Evolutionary conservation across 2,113 vertebrate species (phyloP).

Genomic region (Rostratula benghalensis): DNA sequence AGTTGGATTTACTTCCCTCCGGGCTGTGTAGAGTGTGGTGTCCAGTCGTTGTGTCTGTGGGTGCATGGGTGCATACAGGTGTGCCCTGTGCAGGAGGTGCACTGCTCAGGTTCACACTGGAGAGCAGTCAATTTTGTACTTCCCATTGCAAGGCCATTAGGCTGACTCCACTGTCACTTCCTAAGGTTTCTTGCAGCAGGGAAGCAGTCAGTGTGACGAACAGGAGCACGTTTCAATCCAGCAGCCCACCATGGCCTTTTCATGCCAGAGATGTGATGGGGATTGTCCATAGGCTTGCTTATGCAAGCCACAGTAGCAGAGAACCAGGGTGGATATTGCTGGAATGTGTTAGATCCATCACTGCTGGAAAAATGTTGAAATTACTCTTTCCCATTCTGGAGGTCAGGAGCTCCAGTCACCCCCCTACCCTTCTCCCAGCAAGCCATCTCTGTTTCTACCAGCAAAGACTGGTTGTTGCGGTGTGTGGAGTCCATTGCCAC

Average conservation of each 20-base stretch:
- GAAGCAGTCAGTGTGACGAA: neutral
- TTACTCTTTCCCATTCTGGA: neutral
- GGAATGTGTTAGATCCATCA: neutral
- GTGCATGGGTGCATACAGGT: neutral
- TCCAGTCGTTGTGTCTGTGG: neutral
- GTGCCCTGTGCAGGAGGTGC: neutral
- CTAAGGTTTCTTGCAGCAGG: neutral
- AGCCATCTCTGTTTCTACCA: neutral
- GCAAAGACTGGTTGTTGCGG: neutral
- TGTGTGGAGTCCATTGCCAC: neutral
- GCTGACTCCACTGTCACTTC: neutral
- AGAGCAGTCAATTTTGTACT: neutral
- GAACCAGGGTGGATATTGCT: neutral
- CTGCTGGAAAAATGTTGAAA: neutral
- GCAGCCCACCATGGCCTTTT: neutral
- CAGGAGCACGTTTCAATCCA: neutral
- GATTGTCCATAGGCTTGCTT: neutral
- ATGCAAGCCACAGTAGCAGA: neutral
- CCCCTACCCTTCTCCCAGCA: neutral
- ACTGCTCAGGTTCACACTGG: neutral
- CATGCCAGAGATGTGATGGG: no score
- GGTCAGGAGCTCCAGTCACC: neutral
- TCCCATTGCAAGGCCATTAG: neutral
- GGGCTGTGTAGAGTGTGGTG: accelerated
- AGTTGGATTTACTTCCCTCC: neutral